Base-by-base conservation (phyloP, 2,797 vertebrate species). In the Hippocampus kuda region DNA sequence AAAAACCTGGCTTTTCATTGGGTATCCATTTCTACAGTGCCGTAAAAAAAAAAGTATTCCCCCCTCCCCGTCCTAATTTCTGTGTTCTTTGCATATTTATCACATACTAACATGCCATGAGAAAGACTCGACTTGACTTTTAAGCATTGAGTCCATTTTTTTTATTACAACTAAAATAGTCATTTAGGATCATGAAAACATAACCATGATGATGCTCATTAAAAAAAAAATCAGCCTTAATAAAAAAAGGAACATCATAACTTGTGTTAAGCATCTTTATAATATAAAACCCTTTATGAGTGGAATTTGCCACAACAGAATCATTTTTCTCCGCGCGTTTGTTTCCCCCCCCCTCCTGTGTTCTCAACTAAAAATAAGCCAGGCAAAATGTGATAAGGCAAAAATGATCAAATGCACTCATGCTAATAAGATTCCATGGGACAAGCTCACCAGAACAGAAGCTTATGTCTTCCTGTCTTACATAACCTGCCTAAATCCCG, bases 341-440 rank as follows among this genome's bases (percentile, higher is more conserved):
- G 56, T 59, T 59, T 8, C 8, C 38, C 41, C 38, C 18, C 30
- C 30, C 30, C 62, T 30, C 51, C 68, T 41, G 63, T 27, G 13
- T 57, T 18, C 66, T 73, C 38, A 34, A 64, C 67, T 79, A 63
- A 67, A 46, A 77, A 72, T 51, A 66, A 75, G 34, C 71, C 62
- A 10, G 72, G 73, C 70, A 73, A 38, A 73, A 82, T 67, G 66
- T 22, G 10, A 67, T 60, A 76, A 78, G 78, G 73, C 80, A 20
- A 22, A 71, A 68, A 74, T 70, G 77, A 77, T 81, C 68, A 78
- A 78, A 76, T 63, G 15, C 49, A 13, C 38, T 70, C 66, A 70
- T 73, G 77, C 76, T 83, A 81, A 85, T 81, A 70, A 75, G 70
- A 69, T 22, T 59, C 80, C 67, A 72, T n/a, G 61, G 81, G 79